These are phyloP conservation scores for Characodon lateralis DNA, from an alignment of 2,797 vertebrate genomes.

Conservation along the genomic window DNA sequence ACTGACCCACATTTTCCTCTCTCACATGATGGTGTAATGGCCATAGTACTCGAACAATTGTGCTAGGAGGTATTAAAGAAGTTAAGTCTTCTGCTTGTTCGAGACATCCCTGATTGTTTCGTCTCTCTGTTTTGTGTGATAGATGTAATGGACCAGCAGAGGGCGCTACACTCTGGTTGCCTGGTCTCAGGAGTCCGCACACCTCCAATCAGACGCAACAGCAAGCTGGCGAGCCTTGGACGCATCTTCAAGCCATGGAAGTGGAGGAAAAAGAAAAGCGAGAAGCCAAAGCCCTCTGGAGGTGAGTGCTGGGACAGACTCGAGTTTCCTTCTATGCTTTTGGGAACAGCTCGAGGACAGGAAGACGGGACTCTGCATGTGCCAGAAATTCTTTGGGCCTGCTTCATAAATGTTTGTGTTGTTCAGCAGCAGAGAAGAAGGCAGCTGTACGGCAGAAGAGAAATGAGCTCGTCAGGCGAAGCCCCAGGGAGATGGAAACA, in stretches of 20 bases:
- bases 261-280: slow-evolving; percentile 98
- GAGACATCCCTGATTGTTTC: neutral
- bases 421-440: slow-evolving; percentile 89
- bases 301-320: slow-evolving; percentile 71
- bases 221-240: slow-evolving; percentile 94
- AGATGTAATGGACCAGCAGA: slow-evolving; percentile 94
- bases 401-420: slow-evolving; percentile 44
- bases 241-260: slow-evolving; percentile 99
- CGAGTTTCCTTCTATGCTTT: neutral
- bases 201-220: slow-evolving; percentile 91
- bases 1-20: slow-evolving; percentile 41
- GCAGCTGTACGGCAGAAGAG: slow-evolving; percentile 83
- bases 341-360: neutral
- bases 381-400: neutral
- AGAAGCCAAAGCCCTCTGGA: slow-evolving; percentile 89
- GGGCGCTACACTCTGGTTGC: slow-evolving; percentile 86
- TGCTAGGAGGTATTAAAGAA: slow-evolving; percentile 15
- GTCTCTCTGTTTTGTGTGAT: slow-evolving; percentile 28
- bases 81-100: neutral
- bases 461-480: slow-evolving; percentile 88
- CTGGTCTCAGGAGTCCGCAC: slow-evolving; percentile 92
- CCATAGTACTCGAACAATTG: neutral
- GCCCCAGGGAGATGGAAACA: slow-evolving; percentile 83
- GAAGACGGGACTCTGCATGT: neutral
- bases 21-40: slow-evolving; percentile 29